Percentiles rank a stretch among this genome's conserved stretches.
phyloP scores from a whole-genome alignment of 2,113 vertebrate species.

The Hoplias malabaricus region DNA sequence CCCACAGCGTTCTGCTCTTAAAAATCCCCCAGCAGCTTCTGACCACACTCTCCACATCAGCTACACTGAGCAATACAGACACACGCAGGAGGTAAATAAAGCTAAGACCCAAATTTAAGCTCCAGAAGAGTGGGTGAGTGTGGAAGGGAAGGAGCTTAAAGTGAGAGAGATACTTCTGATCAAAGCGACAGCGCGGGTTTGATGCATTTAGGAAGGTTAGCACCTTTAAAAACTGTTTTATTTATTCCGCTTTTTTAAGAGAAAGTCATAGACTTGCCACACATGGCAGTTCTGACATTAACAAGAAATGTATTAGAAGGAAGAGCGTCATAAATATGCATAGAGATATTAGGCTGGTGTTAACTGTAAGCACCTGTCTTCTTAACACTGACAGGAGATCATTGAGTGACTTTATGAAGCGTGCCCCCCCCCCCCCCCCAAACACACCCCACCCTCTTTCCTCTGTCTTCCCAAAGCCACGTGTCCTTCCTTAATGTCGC shows the following conservation, averaged over 20 bases:
- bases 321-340: slow-evolving; percentile 93
- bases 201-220: slow-evolving; percentile 80
- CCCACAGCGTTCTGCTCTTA: slow-evolving; percentile 62
- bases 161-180: slow-evolving; percentile 70
- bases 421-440: slow-evolving; percentile 61
- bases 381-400: slow-evolving; percentile 95
- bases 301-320: slow-evolving; percentile 89
- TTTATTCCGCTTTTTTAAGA: slow-evolving; percentile 94
- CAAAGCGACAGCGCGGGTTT: slow-evolving; percentile 67
- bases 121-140: slow-evolving; percentile 57
- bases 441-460: slow-evolving; percentile 58
- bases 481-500: slow-evolving; percentile 87
- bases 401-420: slow-evolving; percentile 91
- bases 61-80: neutral
- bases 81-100: slow-evolving; percentile 64
- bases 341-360: slow-evolving; percentile 94
- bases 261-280: slow-evolving; percentile 77
- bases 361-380: slow-evolving; percentile 97
- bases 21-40: slow-evolving; percentile 53
- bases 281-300: slow-evolving; percentile 95
- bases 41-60: slow-evolving; percentile 47
- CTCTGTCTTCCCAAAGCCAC: slow-evolving; percentile 74
- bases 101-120: slow-evolving; percentile 63
- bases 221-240: slow-evolving; percentile 88
- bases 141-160: slow-evolving; percentile 59